Evolutionary conservation across 1,140 invertebrate species (phyloP).

Genomic region (Planococcus citri): DNA sequence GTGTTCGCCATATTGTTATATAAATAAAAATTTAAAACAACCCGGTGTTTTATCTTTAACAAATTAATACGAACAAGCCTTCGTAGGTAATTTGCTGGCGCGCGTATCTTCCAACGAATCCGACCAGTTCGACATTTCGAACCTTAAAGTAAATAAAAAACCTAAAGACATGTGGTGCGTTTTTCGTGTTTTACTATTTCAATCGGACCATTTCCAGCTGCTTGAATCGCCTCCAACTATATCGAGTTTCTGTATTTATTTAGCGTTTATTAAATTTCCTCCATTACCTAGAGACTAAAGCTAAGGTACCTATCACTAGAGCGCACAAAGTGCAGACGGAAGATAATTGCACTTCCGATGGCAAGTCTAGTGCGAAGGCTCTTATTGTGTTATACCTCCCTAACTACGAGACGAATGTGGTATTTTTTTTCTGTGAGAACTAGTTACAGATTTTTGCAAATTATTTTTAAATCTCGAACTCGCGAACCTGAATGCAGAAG

Average conservation of each 20-base stretch:
- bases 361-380: too few relatives aligned
- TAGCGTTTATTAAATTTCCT: not conserved
- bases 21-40: not conserved
- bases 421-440: too few relatives aligned
- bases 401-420: too few relatives aligned
- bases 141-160: not conserved
- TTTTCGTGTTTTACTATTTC: not conserved
- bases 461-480: too few relatives aligned
- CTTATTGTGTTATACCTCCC: too few relatives aligned
- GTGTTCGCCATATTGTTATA: not conserved
- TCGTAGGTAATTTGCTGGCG: not conserved
- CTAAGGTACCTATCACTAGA: too few relatives aligned
- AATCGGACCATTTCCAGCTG: conserved; percentile 5
- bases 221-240: not conserved
- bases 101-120: too few relatives aligned
- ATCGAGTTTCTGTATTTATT: not conserved
- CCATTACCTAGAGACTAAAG: too few relatives aligned
- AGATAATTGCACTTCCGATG: too few relatives aligned
- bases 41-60: not conserved
- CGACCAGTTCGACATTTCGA: not conserved
- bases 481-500: too few relatives aligned
- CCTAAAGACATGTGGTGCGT: conserved; percentile 1
- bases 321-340: too few relatives aligned
- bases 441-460: too few relatives aligned
- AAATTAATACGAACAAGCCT: not conserved